A percentile compares a stretch with the other conserved stretches of the same genome.
Conservation (phyloP, 2,888 invertebrate species). For the Nudaria mundana region DNA sequence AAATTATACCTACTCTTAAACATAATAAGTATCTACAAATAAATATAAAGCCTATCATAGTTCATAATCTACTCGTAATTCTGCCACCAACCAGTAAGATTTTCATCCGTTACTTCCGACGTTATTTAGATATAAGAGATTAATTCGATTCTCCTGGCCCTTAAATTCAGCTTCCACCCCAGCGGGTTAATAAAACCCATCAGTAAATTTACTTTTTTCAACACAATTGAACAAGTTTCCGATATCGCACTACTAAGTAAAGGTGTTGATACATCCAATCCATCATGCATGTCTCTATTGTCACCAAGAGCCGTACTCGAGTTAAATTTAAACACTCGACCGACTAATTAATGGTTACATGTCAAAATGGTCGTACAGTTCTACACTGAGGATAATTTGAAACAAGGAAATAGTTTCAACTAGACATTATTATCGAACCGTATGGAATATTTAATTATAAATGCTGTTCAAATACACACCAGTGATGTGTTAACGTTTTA, state of each 20-base stretch:
- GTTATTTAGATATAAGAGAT: no score
- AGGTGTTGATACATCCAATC: slow-evolving; percentile 6
- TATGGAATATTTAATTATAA: neutral
- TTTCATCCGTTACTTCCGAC: no score
- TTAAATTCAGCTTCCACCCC: no score
- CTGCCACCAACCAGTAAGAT: no score
- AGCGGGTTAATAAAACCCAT: neutral
- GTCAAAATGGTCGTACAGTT: slow-evolving; percentile 7
- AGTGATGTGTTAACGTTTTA: no score
- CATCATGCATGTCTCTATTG: slow-evolving; percentile 8
- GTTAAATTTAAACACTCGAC: slow-evolving; percentile 31
- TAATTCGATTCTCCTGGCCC: no score
- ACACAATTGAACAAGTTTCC: neutral
- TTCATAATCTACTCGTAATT: no score
- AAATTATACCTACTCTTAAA: no score
- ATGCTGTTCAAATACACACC: no score
- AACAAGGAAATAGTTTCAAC: slow-evolving; percentile 42
- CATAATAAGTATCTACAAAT: no score
- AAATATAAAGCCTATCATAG: no score
- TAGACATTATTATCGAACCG: slow-evolving; percentile 12
- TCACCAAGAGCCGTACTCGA: slow-evolving; percentile 3
- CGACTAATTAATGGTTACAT: slow-evolving; percentile 23
- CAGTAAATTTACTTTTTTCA: neutral
- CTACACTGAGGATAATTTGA: slow-evolving; percentile 39
- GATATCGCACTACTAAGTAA: neutral